phyloP scores from a whole-genome alignment of 2,113 vertebrate species.

The Arenaria interpres region DNA sequence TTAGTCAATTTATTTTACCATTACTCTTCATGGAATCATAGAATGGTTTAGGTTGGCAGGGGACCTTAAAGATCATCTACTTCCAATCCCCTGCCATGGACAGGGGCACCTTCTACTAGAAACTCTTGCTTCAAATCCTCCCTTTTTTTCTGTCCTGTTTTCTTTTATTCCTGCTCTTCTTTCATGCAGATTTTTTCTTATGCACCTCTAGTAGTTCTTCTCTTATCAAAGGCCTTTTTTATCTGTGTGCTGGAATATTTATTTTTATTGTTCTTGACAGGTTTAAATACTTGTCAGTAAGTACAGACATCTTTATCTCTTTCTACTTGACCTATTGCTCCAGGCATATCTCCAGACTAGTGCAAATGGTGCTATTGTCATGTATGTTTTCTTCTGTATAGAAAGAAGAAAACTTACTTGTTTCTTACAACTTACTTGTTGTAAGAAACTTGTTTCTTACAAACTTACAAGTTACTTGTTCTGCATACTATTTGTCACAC shows the following conservation, averaged over 20 bases:
- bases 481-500: neutral
- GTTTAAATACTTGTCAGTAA: constrained; percentile 26
- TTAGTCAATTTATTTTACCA: neutral
- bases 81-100: neutral
- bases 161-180: neutral
- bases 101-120: neutral
- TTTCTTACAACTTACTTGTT: too few species aligned
- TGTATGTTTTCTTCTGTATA: neutral
- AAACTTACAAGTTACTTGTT: neutral
- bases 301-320: neutral
- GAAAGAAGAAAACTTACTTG: neutral
- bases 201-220: neutral
- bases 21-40: neutral
- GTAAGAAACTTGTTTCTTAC: too few species aligned
- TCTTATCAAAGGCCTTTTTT: neutral
- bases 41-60: neutral
- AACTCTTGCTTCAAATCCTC: neutral
- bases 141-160: neutral
- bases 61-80: neutral
- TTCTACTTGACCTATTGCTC: neutral
- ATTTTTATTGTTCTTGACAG: neutral
- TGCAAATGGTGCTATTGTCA: neutral
- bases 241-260: neutral
- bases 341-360: neutral
- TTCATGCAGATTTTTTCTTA: neutral